phyloP scores from a whole-genome alignment of 2,888 invertebrate genomes.

The Hesperia comma region DNA sequence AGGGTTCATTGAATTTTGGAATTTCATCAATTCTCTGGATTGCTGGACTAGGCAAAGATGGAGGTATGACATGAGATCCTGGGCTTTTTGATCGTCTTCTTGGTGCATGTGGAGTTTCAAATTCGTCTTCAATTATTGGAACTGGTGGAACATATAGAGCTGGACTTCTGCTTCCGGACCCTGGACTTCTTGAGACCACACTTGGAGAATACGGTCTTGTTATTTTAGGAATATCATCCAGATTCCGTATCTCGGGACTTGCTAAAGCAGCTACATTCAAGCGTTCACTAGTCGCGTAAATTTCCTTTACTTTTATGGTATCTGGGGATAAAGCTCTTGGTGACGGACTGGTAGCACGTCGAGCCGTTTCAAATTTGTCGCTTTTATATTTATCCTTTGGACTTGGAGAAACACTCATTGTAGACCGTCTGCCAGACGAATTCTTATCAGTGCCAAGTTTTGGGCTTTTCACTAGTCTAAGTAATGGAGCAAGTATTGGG shows the following conservation, averaged over 20 bases:
- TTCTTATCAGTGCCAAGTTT: conserved; percentile 42
- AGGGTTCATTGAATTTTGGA: not conserved
- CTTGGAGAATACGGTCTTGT: not conserved
- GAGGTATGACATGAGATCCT: not conserved
- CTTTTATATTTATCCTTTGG: conserved; percentile 1
- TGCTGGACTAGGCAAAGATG: not conserved
- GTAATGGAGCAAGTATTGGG: conserved; percentile 56
- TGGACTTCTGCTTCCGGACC: not conserved
- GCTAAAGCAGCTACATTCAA: conserved; percentile 6
- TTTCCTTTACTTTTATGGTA: conserved; percentile 2
- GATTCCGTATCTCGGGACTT: conserved; percentile 7
- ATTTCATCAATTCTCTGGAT: not conserved
- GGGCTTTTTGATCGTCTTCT: not conserved
- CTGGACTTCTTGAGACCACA: conserved; percentile 13
- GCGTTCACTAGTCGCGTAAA: not conserved
- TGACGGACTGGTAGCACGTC: conserved; percentile 4
- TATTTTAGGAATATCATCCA: not conserved
- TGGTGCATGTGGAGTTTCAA: not conserved
- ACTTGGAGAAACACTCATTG: conserved; percentile 6
- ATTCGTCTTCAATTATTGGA: not conserved
- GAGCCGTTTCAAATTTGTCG: not conserved
- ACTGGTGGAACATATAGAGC: not conserved
- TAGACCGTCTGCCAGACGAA: conserved; percentile 14
- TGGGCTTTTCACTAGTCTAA: conserved; percentile 59
- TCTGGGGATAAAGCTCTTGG: conserved; percentile 15